Evolutionary conservation across 2,797 vertebrate genomes (phyloP).

Genomic region (Rachycentron canadum): DNA sequence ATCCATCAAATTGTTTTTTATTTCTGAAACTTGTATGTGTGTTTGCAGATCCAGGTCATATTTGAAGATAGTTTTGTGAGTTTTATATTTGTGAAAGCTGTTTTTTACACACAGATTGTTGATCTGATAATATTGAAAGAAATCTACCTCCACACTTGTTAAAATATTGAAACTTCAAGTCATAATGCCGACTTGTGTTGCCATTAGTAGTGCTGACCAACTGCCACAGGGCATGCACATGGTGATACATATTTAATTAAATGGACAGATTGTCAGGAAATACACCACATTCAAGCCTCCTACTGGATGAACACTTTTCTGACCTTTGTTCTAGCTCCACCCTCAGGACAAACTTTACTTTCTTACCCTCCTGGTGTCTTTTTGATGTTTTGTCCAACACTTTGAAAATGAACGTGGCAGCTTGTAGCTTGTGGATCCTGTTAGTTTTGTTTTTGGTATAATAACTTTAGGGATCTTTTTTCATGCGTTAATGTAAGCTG

Average conservation of each 20-base stretch:
- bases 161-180: too few relatives aligned
- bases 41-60: too few relatives aligned
- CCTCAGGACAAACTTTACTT: background rate
- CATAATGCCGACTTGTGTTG: too few relatives aligned
- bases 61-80: too few relatives aligned
- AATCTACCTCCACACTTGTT: too few relatives aligned
- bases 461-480: background rate
- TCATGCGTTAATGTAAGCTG: constrained; percentile 2
- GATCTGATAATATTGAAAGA: too few relatives aligned
- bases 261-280: background rate
- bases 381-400: background rate
- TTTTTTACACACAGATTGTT: too few relatives aligned
- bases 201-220: too few relatives aligned
- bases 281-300: constrained; percentile 1
- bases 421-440: background rate
- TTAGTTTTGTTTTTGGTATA: background rate
- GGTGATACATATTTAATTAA: background rate
- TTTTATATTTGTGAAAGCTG: too few relatives aligned
- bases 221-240: too few relatives aligned
- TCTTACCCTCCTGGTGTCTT: background rate
- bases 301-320: background rate
- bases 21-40: too few relatives aligned
- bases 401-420: background rate
- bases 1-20: too few relatives aligned
- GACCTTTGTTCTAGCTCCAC: background rate